Base-by-base conservation (phyloP, 2,113 vertebrate genomes). In the Abramis brama region DNA sequence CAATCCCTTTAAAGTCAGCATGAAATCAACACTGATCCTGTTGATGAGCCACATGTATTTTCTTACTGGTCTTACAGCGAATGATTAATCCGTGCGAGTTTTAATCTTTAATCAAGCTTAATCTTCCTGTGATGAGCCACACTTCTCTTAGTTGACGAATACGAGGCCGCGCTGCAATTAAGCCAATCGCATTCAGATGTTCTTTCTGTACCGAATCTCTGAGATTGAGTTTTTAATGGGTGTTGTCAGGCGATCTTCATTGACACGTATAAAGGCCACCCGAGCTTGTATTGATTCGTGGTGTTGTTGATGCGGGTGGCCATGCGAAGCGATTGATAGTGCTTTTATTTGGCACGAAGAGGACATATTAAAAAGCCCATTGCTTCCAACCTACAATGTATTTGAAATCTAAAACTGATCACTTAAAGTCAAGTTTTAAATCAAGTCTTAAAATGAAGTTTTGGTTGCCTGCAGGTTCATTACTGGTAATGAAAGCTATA, bases 241-340 rank as follows among this genome's bases (percentile, higher is more conserved):
- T 19, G 52, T 79, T 57, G 33, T 79, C 77, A 9, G 55, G 2
- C 25, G 15, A 59, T 60, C 12, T 17, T 60, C 30, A 79, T 25
- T 43, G 55, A n/a, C 21, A 23, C 30, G 15, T 45, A 11, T 55
- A 50, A 52, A 71, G 33, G 8, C 70, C 45, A 45, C 23, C 70
- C 45, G 39, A 45, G 75, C 77, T 4, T 36, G 30, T 60, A 60
- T 79, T 79, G 55, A 79, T 60, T n/a, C n/a, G n/a, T 39, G 25
- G 30, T 60, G 33, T 60, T 10, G 60, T 43, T 78, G 52, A 59
- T 78, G 76, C 13, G 10, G 27, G 10, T 5, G 21, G 2, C 33
- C 33, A 11, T 39, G 57, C 55, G 8, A 15, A 60, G 23, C 33
- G 43, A 36, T 39, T 25, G 71, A 45, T 47, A 74, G 43, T 39